Evolutionary conservation across 2,888 invertebrate species (phyloP).

Genomic region (Phania funesta): DNA sequence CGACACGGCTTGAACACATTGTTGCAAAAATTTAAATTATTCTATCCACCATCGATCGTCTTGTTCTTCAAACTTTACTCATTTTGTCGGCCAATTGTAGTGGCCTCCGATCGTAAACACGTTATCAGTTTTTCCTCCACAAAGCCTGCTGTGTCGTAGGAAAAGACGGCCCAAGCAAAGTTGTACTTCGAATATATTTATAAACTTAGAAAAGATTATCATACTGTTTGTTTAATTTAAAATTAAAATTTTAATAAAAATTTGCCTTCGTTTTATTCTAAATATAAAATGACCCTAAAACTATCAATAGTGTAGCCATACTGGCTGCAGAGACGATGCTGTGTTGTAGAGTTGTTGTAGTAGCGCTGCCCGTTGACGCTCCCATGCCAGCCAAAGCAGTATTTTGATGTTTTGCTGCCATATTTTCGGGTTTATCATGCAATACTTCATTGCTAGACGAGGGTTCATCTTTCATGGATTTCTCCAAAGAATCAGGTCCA

Average conservation of each 20-base stretch:
- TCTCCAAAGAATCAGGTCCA: constrained; percentile 75
- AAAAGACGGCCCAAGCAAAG: neutral
- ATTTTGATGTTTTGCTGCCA: constrained; percentile 74
- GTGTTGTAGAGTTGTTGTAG: constrained; percentile 21
- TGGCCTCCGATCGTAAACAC: too few species aligned
- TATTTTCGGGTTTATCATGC: constrained; percentile 77
- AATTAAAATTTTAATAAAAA: constrained; percentile 39
- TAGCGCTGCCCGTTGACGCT: neutral
- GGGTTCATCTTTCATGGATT: constrained; percentile 74
- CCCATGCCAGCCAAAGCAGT: constrained; percentile 72
- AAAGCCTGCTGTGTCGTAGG: neutral
- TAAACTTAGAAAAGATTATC: constrained; percentile 12
- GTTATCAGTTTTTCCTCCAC: neutral
- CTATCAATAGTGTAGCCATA: constrained; percentile 34
- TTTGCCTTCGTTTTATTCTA: constrained; percentile 53
- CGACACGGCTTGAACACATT: too few species aligned
- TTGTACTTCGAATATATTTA: neutral
- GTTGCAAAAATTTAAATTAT: too few species aligned
- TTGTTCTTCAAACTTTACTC: too few species aligned
- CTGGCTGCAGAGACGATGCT: constrained; percentile 2
- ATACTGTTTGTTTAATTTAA: constrained; percentile 8
- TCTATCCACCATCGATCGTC: too few species aligned
- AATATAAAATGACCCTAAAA: constrained; percentile 44
- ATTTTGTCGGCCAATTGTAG: too few species aligned
- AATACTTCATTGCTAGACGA: constrained; percentile 71